phyloP scores from a whole-genome alignment of 2,113 vertebrate species.

The Theristicus caerulescens region DNA sequence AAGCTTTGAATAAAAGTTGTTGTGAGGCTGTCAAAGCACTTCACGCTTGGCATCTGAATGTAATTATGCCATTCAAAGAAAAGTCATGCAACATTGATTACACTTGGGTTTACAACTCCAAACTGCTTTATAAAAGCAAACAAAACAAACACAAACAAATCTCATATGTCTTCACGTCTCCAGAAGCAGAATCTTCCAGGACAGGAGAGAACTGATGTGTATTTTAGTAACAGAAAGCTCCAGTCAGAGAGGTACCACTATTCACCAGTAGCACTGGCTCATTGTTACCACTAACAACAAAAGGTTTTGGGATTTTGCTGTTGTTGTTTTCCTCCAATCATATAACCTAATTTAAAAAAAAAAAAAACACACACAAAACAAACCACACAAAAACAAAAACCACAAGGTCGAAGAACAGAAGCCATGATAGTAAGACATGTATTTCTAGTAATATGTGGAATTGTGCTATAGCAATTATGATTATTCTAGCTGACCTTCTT shows the following conservation, averaged over 20 bases:
- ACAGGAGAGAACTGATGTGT: constrained; percentile 10
- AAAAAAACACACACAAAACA: neutral
- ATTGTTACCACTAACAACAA: neutral
- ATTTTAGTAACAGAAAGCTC: neutral
- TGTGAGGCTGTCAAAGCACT: neutral
- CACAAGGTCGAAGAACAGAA: neutral
- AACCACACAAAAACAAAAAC: neutral
- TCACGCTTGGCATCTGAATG: constrained; percentile 61
- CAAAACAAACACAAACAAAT: constrained; percentile 65
- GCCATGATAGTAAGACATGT: neutral
- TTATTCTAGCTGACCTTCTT: neutral
- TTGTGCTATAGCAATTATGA: neutral
- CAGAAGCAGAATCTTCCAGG: constrained; percentile 9
- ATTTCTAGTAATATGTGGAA: neutral
- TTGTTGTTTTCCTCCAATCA: neutral
- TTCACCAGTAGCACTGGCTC: neutral
- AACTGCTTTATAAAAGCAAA: constrained; percentile 52
- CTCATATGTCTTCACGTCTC: neutral
- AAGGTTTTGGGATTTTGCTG: neutral
- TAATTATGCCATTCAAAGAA: constrained; percentile 54
- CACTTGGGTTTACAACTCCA: constrained; percentile 40
- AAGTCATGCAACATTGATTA: constrained; percentile 49
- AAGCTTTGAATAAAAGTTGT: constrained; percentile 23
- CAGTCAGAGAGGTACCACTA: constrained; percentile 1
- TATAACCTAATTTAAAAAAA: neutral